These are phyloP conservation scores for Drosophila biarmipes DNA, from an alignment of 1,140 invertebrate species.

Conservation along the genomic window DNA sequence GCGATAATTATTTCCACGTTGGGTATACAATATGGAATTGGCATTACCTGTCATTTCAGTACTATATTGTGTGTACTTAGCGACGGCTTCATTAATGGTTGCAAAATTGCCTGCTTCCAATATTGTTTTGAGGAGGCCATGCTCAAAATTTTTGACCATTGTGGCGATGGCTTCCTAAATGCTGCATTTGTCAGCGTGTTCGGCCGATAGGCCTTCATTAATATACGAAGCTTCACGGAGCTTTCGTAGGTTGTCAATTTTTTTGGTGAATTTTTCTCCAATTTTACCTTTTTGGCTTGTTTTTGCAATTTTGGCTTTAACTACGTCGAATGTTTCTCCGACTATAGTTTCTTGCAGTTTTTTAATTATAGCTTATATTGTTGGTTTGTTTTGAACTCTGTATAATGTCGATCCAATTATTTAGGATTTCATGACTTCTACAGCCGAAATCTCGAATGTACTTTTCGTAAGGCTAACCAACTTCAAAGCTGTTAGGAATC, in stretches of 20 bases:
- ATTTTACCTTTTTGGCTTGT: neutral
- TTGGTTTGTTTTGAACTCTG: neutral
- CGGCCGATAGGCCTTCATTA: neutral
- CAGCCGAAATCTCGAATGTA: neutral
- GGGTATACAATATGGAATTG: too few species aligned
- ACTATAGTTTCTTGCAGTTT: neutral
- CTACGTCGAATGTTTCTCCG: neutral
- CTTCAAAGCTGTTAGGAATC: neutral
- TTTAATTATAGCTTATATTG: neutral
- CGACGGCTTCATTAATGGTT: too few species aligned
- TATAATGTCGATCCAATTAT: neutral
- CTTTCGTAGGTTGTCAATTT: neutral
- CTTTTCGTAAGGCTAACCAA: too few species aligned
- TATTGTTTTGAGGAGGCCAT: too few species aligned
- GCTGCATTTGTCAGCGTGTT: neutral
- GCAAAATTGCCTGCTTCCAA: too few species aligned
- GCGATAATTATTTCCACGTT: too few species aligned
- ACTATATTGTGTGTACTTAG: too few species aligned
- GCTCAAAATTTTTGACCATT: too few species aligned
- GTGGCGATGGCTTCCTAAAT: neutral
- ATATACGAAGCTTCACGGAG: neutral
- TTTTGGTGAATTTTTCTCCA: neutral
- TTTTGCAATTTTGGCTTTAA: neutral
- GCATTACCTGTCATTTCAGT: too few species aligned
- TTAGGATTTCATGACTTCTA: neutral